These are phyloP conservation scores for Holocentrus rufus DNA, from an alignment of 2,797 vertebrate species.

Conservation along the genomic window DNA sequence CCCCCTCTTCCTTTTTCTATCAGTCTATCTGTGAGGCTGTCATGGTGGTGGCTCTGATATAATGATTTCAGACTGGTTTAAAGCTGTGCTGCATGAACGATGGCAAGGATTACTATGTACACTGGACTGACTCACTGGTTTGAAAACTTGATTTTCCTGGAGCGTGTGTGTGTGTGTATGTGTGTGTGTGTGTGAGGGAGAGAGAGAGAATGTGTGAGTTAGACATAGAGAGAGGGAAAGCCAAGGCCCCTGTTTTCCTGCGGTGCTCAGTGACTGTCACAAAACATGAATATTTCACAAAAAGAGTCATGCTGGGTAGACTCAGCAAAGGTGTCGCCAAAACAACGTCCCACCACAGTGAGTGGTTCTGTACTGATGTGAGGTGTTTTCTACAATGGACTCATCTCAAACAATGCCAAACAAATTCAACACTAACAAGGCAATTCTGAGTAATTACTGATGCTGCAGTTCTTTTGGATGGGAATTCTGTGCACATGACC, in stretches of 20 bases:
- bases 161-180: background rate
- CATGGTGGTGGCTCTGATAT: conserved; percentile 59
- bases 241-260: conserved; percentile 9
- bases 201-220: too few relatives aligned
- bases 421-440: background rate
- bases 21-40: conserved; percentile 61
- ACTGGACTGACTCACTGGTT: conserved; percentile 48
- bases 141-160: conserved; percentile 56
- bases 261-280: conserved; percentile 7
- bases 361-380: background rate
- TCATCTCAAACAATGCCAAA: background rate
- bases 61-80: conserved; percentile 68
- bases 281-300: background rate
- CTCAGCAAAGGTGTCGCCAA: background rate
- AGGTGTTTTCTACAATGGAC: background rate
- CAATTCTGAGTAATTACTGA: background rate
- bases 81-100: conserved; percentile 60
- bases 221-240: conserved; percentile 14
- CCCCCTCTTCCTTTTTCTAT: conserved; percentile 46
- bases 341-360: background rate
- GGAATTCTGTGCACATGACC: background rate
- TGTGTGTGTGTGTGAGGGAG: too few relatives aligned
- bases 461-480: background rate
- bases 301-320: background rate
- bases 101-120: conserved; percentile 51